Evolutionary conservation across 2,888 invertebrate species (phyloP).

Genomic region (Stenolophus ochropezus): DNA sequence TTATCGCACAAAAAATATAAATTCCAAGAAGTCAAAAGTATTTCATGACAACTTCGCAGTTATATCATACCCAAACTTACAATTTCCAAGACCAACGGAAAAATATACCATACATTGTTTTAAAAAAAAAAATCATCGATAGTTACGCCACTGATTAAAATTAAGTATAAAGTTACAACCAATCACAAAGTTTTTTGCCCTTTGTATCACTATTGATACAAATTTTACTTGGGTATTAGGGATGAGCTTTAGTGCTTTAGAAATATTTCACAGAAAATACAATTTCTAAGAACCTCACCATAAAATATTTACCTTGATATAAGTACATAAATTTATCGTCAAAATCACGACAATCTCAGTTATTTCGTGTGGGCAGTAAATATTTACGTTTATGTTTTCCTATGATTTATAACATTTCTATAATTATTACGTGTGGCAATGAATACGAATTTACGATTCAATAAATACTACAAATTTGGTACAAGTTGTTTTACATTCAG

Average conservation of each 20-base stretch:
- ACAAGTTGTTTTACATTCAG: not conserved
- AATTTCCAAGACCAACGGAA: too few relatives aligned
- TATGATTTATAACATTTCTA: constrained; percentile 25
- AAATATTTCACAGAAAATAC: not conserved
- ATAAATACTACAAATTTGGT: constrained; percentile 1
- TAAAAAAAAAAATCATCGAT: too few relatives aligned
- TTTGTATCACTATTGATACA: too few relatives aligned
- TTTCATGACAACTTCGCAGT: too few relatives aligned
- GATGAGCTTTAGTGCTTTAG: too few relatives aligned
- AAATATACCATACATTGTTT: too few relatives aligned
- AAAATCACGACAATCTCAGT: not conserved
- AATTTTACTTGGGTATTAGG: too few relatives aligned
- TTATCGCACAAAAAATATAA: not conserved
- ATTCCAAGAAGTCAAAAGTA: not conserved
- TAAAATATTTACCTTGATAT: not conserved
- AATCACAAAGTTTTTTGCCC: too few relatives aligned
- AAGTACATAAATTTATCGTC: not conserved
- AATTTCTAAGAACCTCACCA: not conserved
- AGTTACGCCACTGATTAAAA: too few relatives aligned
- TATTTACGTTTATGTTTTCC: constrained; percentile 16
- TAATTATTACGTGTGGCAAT: constrained; percentile 8
- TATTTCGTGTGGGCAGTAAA: constrained; percentile 21
- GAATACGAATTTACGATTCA: constrained; percentile 5
- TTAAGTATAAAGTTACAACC: too few relatives aligned
- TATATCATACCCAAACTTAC: too few relatives aligned